Percentiles rank a stretch among this genome's conserved stretches.
phyloP scores from a whole-genome alignment of 2,888 invertebrate genomes.

The Xestia xanthographa region DNA sequence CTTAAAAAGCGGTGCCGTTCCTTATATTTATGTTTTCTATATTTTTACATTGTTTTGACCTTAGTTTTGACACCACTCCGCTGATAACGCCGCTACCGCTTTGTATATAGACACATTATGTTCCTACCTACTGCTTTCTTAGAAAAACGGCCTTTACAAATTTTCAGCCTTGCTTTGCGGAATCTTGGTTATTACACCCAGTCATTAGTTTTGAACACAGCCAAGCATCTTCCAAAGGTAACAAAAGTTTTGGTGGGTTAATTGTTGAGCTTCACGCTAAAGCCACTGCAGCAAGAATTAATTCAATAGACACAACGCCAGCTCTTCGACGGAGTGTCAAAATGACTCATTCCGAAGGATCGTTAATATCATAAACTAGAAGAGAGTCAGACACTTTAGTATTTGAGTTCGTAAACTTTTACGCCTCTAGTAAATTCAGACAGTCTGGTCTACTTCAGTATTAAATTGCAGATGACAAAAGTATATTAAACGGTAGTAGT shows the following conservation, averaged over 20 bases:
- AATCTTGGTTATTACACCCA: not conserved
- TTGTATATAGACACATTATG: not conserved
- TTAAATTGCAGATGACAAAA: conserved; percentile 20
- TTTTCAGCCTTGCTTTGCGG: not conserved
- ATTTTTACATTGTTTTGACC: not conserved
- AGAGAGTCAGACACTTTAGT: conserved; percentile 13
- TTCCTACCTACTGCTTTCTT: not conserved
- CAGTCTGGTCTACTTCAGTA: not conserved
- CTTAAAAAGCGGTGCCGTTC: not conserved
- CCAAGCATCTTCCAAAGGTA: not conserved
- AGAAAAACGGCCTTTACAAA: not conserved
- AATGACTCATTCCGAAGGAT: conserved; percentile 1
- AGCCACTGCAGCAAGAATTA: not conserved
- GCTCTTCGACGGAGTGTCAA: conserved; percentile 2
- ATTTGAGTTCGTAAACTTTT: conserved; percentile 39
- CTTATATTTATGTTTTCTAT: not conserved
- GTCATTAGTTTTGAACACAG: not conserved
- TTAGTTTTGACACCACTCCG: not conserved
- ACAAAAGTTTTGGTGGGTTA: not conserved
- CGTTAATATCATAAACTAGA: conserved; percentile 15
- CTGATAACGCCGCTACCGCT: not conserved
- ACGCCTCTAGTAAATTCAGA: conserved; percentile 39
- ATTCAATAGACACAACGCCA: not conserved
- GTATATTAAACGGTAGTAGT: conserved; percentile 14
- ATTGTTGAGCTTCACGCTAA: not conserved